Percentiles rank a stretch among this genome's conserved stretches.
These are phyloP conservation scores for Tenodera sinensis DNA, from an alignment of 2,888 invertebrate genomes.

Conservation along the genomic window DNA sequence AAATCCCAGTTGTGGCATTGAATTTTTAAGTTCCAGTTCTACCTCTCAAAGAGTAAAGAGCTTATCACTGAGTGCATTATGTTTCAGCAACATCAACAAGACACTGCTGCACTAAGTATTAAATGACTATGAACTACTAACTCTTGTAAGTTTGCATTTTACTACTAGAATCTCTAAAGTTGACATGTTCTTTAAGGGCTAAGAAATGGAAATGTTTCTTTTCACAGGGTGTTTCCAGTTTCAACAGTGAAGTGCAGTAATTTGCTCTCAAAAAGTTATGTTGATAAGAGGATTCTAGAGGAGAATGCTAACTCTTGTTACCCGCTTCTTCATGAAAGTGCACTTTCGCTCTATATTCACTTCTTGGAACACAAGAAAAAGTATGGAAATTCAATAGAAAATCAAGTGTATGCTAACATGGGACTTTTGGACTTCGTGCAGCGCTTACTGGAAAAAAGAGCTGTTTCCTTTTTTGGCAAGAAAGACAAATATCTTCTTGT, in stretches of 20 bases:
- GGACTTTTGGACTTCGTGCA: constrained; percentile 54
- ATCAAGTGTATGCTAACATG: constrained; percentile 56
- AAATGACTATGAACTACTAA: too few relatives aligned
- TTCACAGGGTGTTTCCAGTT: constrained; percentile 41
- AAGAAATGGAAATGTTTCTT: neutral
- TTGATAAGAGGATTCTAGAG: constrained; percentile 39
- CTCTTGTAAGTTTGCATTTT: too few relatives aligned
- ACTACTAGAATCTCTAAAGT: too few relatives aligned
- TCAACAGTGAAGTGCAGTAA: constrained; percentile 40
- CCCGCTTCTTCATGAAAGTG: constrained; percentile 65
- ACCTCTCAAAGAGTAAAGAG: too few relatives aligned
- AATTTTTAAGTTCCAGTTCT: too few relatives aligned
- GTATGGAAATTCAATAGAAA: constrained; percentile 52
- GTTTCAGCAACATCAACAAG: too few relatives aligned
- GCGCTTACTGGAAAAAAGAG: constrained; percentile 54
- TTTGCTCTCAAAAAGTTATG: constrained; percentile 38
- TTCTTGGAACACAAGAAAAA: constrained; percentile 52
- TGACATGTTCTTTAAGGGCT: too few relatives aligned
- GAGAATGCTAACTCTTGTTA: constrained; percentile 52
- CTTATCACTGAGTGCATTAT: too few relatives aligned
- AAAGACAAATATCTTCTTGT: constrained; percentile 52
- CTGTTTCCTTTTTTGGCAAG: constrained; percentile 50
- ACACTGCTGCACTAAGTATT: too few relatives aligned
- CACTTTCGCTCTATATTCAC: constrained; percentile 56
- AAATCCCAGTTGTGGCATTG: too few relatives aligned